These are phyloP conservation scores for Poecilobothrus nobilitatus DNA, from an alignment of 2,888 invertebrate genomes.

Conservation along the genomic window DNA sequence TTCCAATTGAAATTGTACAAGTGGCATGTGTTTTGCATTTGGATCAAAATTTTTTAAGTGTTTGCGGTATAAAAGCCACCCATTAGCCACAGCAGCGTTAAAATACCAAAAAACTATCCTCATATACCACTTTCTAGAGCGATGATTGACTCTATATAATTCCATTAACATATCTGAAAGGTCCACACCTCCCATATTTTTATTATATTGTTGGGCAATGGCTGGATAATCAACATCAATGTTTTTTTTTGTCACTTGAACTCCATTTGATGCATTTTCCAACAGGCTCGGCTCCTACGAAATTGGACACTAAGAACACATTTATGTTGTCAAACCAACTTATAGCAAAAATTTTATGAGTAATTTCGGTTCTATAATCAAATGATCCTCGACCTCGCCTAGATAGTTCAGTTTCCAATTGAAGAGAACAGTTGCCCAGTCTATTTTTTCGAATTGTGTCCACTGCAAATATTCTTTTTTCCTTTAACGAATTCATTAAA, in stretches of 20 bases:
- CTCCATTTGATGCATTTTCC: constrained; percentile 9
- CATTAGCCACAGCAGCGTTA: no score
- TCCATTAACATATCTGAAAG: no score
- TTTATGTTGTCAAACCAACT: constrained; percentile 11
- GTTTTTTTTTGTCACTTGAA: background rate
- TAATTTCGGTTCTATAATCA: constrained; percentile 10
- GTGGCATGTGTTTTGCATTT: no score
- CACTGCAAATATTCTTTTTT: constrained; percentile 20
- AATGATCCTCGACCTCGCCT: constrained; percentile 3
- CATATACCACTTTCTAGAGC: no score
- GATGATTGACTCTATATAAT: no score
- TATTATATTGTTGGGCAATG: constrained; percentile 12
- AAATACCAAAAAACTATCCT: no score
- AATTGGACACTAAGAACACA: constrained; percentile 13
- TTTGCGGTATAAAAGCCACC: background rate
- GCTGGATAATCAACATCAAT: constrained; percentile 8
- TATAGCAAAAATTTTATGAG: constrained; percentile 10
- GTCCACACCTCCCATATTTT: constrained; percentile 15
- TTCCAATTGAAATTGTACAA: no score
- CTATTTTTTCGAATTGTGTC: constrained; percentile 21
- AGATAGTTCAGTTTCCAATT: constrained; percentile 15
- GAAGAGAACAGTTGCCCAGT: constrained; percentile 20
- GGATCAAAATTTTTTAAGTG: no score
- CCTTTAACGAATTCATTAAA: background rate
- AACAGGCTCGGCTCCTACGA: constrained; percentile 9